These are phyloP conservation scores for Karalla daura DNA, from an alignment of 2,797 vertebrate genomes.

Conservation along the genomic window DNA sequence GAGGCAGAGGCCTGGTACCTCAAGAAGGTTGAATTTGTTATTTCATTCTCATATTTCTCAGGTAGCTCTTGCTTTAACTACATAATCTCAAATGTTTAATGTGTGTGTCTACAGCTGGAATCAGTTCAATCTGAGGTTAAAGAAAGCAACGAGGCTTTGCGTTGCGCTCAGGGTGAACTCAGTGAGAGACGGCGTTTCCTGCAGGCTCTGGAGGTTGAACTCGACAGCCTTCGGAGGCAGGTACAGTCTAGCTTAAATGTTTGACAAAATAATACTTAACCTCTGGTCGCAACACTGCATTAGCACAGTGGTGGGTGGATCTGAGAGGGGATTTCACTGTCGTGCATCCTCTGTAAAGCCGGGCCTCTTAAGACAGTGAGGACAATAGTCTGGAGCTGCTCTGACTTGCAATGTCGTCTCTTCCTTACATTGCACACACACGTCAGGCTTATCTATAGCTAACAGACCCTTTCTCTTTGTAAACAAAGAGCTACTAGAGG, in stretches of 20 bases:
- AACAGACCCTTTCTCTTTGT: slow-evolving; percentile 53
- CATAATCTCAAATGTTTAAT: background rate
- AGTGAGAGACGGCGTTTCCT: slow-evolving; percentile 83
- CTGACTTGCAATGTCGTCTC: background rate
- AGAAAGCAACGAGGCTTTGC: slow-evolving; percentile 83
- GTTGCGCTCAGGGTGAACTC: slow-evolving; percentile 81
- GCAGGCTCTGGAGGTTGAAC: slow-evolving; percentile 85
- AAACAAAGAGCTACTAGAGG: slow-evolving; percentile 22
- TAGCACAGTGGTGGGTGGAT: background rate
- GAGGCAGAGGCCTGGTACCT: slow-evolving; percentile 86
- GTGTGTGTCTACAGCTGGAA: slow-evolving; percentile 73
- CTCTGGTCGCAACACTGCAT: background rate
- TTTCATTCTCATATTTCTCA: background rate
- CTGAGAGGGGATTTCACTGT: background rate
- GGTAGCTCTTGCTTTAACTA: background rate
- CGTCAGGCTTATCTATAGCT: slow-evolving; percentile 21
- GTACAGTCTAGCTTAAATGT: slow-evolving; percentile 44
- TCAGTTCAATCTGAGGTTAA: slow-evolving; percentile 83
- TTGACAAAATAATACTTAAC: background rate
- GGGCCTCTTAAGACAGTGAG: background rate
- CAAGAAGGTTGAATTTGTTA: slow-evolving; percentile 78
- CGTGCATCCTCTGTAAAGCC: background rate
- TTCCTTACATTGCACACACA: slow-evolving; percentile 6
- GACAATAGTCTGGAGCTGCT: background rate
- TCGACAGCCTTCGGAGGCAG: slow-evolving; percentile 85